Base-by-base conservation (phyloP, 2,888 invertebrate genomes). In the Eilema caniola region DNA sequence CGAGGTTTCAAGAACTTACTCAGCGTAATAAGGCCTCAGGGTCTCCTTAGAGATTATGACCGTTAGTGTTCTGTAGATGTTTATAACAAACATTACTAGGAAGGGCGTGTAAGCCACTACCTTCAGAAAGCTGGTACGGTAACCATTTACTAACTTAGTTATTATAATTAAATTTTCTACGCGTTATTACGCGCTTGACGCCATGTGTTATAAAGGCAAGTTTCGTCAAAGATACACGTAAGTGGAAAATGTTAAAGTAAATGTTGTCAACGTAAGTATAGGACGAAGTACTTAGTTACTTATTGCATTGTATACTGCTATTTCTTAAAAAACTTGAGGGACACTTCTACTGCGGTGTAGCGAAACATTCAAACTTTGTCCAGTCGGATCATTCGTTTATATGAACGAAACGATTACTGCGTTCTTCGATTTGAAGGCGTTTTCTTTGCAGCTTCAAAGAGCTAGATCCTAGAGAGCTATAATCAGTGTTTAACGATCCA, bases 21-120 rank as follows among this genome's bases (percentile, higher is more conserved):
- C 82, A 81, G 78, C 74, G 77, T 86, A 82, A 86, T 88, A 87
- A 86, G 85, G 85, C 89, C 88, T 85, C 72, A 70, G 86, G 86
- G 88, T 73, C 82, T 84, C 82, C 82, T 86, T 75, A 73, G 81
- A 89, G 85, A 86, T 86, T 87, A 86, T 85, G 80, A 75, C 79
- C 81, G 81, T 83, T 86, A 85, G 85, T 85, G 81, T 80, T 86
- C 82, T 83, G 81, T 74, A 78, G 74, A 80, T 79, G 71, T 81
- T 68, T 72, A 84, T 76, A 74, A 73, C 78, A 76, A 70, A 80
- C 80, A 79, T 83, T 80, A 85, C 78, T 84, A 85, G 83, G 83
- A 85, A 86, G 83, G 80, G 78, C 79, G 82, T 79, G 80, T 75
- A 80, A 81, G 77, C 76, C 74, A 68, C 78, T 78, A 75, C 76